Conservation (phyloP, 2,113 vertebrate species). For the Ceyx margarethae region DNA sequence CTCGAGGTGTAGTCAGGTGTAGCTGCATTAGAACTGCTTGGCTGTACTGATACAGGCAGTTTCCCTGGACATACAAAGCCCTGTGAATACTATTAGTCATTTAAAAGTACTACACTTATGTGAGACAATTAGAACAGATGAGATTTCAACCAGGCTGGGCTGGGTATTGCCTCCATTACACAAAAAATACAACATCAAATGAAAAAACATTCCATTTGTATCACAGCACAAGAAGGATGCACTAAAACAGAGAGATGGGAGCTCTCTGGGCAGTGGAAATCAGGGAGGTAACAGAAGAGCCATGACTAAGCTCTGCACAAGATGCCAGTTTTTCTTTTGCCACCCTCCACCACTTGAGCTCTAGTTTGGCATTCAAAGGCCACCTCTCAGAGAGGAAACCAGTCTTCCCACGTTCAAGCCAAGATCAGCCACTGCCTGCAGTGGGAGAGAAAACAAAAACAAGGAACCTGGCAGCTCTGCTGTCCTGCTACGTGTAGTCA, state of each 20-base stretch:
- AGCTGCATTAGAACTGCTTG: neutral
- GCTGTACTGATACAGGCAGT: fast-evolving
- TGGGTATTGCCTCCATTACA: neutral
- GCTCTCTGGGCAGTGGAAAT: neutral
- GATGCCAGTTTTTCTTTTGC: neutral
- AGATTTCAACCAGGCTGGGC: neutral
- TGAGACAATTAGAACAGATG: neutral
- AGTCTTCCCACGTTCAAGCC: neutral
- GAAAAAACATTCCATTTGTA: neutral
- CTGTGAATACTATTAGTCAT: neutral
- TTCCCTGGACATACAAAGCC: neutral
- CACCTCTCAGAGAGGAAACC: neutral
- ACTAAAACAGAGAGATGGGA: neutral
- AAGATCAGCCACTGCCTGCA: neutral
- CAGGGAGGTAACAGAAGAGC: neutral
- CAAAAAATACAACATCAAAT: neutral
- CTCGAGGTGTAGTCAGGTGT: neutral
- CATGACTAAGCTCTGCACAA: neutral
- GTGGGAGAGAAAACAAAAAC: neutral
- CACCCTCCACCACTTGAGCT: neutral
- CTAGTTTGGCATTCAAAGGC: neutral
- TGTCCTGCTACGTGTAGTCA: neutral
- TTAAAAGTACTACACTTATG: neutral
- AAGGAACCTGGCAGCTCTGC: neutral
- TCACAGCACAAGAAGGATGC: neutral